These are phyloP conservation scores for Selene dorsalis DNA, from an alignment of 2,797 vertebrate genomes.

Conservation along the genomic window DNA sequence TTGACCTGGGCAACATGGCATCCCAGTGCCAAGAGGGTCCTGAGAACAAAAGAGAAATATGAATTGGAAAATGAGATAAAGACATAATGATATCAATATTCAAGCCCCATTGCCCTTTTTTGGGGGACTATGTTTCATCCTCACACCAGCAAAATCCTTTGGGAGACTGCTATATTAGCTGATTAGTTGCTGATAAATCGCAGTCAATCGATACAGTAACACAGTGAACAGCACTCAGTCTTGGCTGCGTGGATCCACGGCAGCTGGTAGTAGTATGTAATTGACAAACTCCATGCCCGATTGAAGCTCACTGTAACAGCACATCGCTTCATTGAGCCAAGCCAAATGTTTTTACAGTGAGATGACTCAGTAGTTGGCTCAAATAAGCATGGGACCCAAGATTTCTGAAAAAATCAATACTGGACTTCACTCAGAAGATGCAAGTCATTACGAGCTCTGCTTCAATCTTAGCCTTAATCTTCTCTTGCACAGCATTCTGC, in stretches of 20 bases:
- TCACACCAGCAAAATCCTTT: slow-evolving; percentile 15
- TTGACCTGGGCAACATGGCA: slow-evolving; percentile 95
- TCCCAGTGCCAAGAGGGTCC: slow-evolving; percentile 95
- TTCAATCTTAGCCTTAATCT: slow-evolving; percentile 67
- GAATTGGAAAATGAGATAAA: slow-evolving; percentile 7
- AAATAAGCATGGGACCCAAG: slow-evolving; percentile 48
- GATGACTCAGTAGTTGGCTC: slow-evolving; percentile 58
- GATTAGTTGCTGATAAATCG: slow-evolving; percentile 43
- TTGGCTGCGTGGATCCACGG: not conserved
- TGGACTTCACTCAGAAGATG: slow-evolving; percentile 59
- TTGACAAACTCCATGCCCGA: slow-evolving; percentile 17
- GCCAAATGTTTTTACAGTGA: slow-evolving; percentile 64
- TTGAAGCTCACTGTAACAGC: slow-evolving; percentile 15
- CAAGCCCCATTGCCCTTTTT: slow-evolving; percentile 16
- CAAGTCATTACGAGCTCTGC: slow-evolving; percentile 54
- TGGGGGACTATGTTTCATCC: slow-evolving; percentile 5
- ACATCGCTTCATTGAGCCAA: slow-evolving; percentile 27
- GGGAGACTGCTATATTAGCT: slow-evolving; percentile 22
- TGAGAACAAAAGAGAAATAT: slow-evolving; percentile 61
- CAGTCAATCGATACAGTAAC: slow-evolving; percentile 19
- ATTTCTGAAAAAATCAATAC: slow-evolving; percentile 67
- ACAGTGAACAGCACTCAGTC: not conserved
- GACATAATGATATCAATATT: slow-evolving; percentile 1
- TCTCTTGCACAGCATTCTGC: slow-evolving; percentile 40
- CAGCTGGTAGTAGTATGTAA: slow-evolving; percentile 9